phyloP scores from a whole-genome alignment of 2,113 vertebrate genomes.

The Turdus rufiventris region DNA sequence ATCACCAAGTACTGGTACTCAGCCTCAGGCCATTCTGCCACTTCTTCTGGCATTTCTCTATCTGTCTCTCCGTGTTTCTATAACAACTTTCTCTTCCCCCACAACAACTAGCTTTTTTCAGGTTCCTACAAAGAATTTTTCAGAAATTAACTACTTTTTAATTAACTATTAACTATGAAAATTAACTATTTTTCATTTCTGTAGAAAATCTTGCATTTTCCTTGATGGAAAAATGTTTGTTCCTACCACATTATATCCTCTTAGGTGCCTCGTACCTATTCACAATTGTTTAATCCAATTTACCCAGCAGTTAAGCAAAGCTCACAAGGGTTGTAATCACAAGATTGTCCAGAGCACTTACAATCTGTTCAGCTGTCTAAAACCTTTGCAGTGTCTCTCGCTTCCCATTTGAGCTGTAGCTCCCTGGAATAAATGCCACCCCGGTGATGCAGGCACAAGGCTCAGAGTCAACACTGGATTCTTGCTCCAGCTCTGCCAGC shows the following conservation, averaged over 20 bases:
- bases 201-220: neutral
- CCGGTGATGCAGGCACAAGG: neutral
- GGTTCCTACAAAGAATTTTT: neutral
- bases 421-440: neutral
- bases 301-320: slow-evolving; percentile 12
- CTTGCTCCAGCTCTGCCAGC: neutral
- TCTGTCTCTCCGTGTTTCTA: neutral
- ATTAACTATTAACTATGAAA: too few species aligned
- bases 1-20: neutral
- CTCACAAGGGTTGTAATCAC: slow-evolving; percentile 39
- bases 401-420: neutral
- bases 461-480: neutral
- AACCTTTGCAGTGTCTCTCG: neutral
- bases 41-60: neutral
- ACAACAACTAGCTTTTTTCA: neutral
- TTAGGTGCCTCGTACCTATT: neutral
- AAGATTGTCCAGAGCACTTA: slow-evolving; percentile 17
- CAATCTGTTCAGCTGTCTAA: slow-evolving; percentile 50
- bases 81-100: neutral
- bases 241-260: neutral
- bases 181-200: neutral
- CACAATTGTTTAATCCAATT: slow-evolving; percentile 39
- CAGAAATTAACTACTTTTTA: neutral
- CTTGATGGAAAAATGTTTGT: neutral
- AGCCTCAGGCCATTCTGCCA: neutral